Conservation (phyloP, 2,888 invertebrate genomes). For the Acrobasis repandana region DNA sequence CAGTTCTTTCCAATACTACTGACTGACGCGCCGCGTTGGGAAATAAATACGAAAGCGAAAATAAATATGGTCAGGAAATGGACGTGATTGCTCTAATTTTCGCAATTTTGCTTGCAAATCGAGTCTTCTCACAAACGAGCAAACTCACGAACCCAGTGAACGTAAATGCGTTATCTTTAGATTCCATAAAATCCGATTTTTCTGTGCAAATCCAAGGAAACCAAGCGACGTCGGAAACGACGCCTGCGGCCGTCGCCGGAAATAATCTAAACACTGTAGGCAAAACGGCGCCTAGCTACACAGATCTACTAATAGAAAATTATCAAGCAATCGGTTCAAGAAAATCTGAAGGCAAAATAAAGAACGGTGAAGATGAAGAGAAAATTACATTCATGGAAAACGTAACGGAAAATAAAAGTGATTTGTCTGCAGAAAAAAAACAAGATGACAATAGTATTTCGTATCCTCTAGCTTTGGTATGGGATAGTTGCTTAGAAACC, state of each 20-base stretch:
- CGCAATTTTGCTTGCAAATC: conserved; percentile 55
- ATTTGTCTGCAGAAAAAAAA: conserved; percentile 26
- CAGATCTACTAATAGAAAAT: conserved; percentile 56
- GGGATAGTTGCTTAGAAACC: conserved; percentile 68
- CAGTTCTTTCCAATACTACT: conserved; percentile 52
- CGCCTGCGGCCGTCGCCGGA: conserved; percentile 65
- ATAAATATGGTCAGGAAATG: conserved; percentile 53
- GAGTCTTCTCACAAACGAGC: conserved; percentile 49
- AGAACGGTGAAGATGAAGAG: conserved; percentile 43
- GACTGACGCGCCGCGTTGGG: conserved; percentile 38
- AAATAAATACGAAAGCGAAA: conserved; percentile 31
- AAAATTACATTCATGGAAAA: conserved; percentile 47
- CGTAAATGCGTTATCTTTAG: conserved; percentile 52
- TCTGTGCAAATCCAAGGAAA: conserved; percentile 62
- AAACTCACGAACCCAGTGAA: conserved; percentile 41
- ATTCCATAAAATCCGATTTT: conserved; percentile 49
- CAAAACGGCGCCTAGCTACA: conserved; percentile 42
- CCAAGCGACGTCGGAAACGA: conserved; percentile 65
- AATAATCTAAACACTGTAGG: conserved; percentile 69
- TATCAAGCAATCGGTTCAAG: conserved; percentile 68
- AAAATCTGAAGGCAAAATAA: conserved; percentile 50
- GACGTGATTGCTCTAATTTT: conserved; percentile 50
- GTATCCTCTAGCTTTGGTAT: conserved; percentile 56
- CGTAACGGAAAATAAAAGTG: conserved; percentile 34
- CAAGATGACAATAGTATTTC: conserved; percentile 33